Base-by-base conservation (phyloP, 1,140 invertebrate genomes). In the Cecropterus lyciades region DNA sequence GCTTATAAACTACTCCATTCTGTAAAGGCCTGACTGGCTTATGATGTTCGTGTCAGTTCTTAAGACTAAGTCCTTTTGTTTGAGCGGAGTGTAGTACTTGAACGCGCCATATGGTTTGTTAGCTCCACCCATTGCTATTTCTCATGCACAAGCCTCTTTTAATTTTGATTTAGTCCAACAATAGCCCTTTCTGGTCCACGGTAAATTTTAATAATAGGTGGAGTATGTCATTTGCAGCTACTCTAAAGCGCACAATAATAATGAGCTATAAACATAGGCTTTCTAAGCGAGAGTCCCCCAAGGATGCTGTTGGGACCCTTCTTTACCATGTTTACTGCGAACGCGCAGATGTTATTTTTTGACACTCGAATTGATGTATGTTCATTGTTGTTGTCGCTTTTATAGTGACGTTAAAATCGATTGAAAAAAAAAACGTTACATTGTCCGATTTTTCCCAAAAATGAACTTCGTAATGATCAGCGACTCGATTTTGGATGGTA, bases 321-420 rank as follows among this genome's bases (percentile, higher is more conserved):
- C 85, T 85, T 82, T 80, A 82, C 80, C 77, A 53, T 89, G 85
- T 88, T 85, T 90, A 85, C 82, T 83, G 80, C 82, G 83, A 79
- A 82, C 69, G 85, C 87, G 89, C 88, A 92, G 89, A 92, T 92
- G 89, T 91, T 91, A 89, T 87, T 92, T 91, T 92, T 89, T 92
- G 89, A 92, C 89, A 92, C 87, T 87, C 75, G 78, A 89, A 87
- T 92, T 92, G 89, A 92, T 92, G 88, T 89, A 85, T 78, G 77
- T 80, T 85, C 75, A 83, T 92, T 92, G 87, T 89, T 89, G 65
- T 67, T 43, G 64, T 72, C 71, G 87, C 85, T 88, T 85, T 90
- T 89, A 79, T 74, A 62, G 67, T 79, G 69, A 80, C 65, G 80
- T 73, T 79, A 89, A 88, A 89, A 91, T 82, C 80, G 76, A 85